These are phyloP conservation scores for Petrocephalus sullivani DNA, from an alignment of 2,797 vertebrate genomes.

Conservation along the genomic window DNA sequence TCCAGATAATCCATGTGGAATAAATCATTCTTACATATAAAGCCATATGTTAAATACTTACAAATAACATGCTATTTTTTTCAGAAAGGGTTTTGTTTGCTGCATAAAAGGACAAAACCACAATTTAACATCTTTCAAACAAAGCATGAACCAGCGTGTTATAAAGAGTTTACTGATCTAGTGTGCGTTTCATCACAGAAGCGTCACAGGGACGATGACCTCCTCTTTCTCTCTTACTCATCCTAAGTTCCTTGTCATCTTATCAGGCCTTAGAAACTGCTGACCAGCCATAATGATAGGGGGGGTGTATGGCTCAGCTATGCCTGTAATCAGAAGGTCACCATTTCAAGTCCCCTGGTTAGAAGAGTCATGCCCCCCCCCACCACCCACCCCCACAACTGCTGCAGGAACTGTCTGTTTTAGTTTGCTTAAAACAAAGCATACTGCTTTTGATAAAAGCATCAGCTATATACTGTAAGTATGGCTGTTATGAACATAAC, in stretches of 20 bases:
- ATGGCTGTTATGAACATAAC: background rate
- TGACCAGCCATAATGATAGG: background rate
- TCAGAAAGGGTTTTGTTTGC: background rate
- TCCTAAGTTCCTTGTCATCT: background rate
- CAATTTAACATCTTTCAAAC: constrained; percentile 2
- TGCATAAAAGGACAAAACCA: background rate
- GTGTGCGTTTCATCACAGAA: background rate
- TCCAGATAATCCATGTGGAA: background rate
- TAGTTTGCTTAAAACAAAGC: background rate
- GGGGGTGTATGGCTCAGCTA: background rate
- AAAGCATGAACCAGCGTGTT: background rate
- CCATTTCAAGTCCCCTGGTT: background rate
- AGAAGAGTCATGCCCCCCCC: background rate
- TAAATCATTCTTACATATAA: background rate
- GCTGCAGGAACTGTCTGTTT: background rate
- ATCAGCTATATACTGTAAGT: background rate
- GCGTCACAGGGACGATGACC: background rate
- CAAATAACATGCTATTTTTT: background rate
- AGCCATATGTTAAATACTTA: background rate
- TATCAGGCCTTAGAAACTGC: background rate
- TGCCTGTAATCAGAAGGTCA: background rate
- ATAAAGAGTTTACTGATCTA: background rate
- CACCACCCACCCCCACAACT: background rate
- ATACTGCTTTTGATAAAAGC: background rate
- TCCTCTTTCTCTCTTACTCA: background rate